These are phyloP conservation scores for Archivesica marissinica DNA, from an alignment of 1,140 invertebrate genomes.

Conservation along the genomic window DNA sequence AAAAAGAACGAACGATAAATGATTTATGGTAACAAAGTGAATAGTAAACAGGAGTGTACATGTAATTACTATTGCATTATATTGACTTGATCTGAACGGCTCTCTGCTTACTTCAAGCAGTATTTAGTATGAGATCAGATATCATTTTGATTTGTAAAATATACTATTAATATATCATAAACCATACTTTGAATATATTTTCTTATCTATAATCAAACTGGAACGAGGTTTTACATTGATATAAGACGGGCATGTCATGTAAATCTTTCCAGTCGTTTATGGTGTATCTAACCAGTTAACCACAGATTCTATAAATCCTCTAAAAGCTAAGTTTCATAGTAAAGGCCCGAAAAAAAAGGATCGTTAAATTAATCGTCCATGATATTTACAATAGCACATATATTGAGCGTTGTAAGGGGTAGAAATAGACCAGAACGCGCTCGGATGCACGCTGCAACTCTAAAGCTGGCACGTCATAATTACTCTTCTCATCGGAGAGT, in stretches of 20 bases:
- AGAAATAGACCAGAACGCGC: constrained; percentile 43
- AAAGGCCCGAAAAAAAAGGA: not conserved
- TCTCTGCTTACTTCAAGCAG: too few relatives aligned
- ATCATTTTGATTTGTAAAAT: too few relatives aligned
- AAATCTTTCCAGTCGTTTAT: not conserved
- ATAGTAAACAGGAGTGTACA: too few relatives aligned
- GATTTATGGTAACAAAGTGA: too few relatives aligned
- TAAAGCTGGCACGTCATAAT: not conserved
- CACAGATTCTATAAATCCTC: not conserved
- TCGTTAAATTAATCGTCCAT: constrained; percentile 47
- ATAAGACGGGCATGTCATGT: not conserved
- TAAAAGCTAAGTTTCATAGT: constrained; percentile 5
- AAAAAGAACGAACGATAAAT: too few relatives aligned
- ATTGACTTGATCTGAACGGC: too few relatives aligned
- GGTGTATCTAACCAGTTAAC: not conserved
- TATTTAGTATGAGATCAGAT: too few relatives aligned
- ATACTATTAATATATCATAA: too few relatives aligned
- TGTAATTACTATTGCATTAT: too few relatives aligned
- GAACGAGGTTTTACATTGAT: not conserved
- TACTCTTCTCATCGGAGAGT: not conserved
- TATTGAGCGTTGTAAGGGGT: constrained; percentile 19
- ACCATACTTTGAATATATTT: not conserved
- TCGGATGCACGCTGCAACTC: not conserved
- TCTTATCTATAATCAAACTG: not conserved
- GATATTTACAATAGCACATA: constrained; percentile 23